Evolutionary conservation across 2,113 vertebrate genomes (phyloP), one percentile per base, ranked within the genome.

Genomic region (Onychostoma macrolepis): DNA sequence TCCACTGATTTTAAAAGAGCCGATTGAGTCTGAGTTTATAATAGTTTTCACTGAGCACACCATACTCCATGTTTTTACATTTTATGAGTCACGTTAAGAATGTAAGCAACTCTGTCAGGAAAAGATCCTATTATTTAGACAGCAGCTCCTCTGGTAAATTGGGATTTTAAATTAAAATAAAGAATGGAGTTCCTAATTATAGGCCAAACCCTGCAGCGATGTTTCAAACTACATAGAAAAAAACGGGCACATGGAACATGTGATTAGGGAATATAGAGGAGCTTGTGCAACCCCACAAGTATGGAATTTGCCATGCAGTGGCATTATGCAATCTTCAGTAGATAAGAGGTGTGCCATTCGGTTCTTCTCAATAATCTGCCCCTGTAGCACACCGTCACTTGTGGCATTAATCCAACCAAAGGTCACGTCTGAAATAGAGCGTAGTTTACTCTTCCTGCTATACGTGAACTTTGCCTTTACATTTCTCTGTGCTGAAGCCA

Each of bases 341-440:
- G 36, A 61, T 77, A 83, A 71, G 43, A 69, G n/a, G 36, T 21
- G n/a, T 30, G 56, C 15, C 12, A 9, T 77, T 33, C 7, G 24
- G 72, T 26, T 75, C 30, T 33, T 24, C 4, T 1, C 38, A 58
- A 26, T 19, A 33, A 53, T 21, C 87, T 88, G 86, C 13, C 86
- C 58, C 87, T 87, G 88, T 90, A 88, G 41, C 85, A 81, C 88
- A 87, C 85, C 88, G 91, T 38, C 77, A 43, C 3, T 26, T 45
- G 30, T 81, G 78, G 17, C 6, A 65, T 82, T 67, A 43, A 24
- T 82, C 41, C 61, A 67, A 12, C 61, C 58, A 82, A 48, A 82
- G 61, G n/a, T 82, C 7, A 26, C 1, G 7, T 63, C 6, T 80
- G 78, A 41, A 80, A 58, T 11, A 75, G 72, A 26, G 36, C 1